Conservation (phyloP, 2,797 vertebrate species). For the Artibeus lituratus region DNA sequence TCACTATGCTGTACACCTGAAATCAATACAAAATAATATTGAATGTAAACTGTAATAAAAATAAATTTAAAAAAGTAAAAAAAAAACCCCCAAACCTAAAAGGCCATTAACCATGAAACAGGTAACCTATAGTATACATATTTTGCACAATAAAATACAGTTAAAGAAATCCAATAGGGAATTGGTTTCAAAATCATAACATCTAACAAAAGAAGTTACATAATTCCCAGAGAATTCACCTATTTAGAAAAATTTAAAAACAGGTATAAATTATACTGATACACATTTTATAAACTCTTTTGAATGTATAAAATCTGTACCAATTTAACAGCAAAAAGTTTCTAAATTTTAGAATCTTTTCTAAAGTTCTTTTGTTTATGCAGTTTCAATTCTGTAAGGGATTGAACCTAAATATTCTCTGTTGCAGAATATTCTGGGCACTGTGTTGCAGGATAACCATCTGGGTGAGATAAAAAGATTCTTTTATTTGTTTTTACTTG, state of each 20-base stretch:
- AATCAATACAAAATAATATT: not conserved
- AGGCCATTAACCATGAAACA: too few relatives aligned
- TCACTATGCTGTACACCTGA: not conserved
- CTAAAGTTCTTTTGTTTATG: not conserved
- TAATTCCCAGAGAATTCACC: not conserved
- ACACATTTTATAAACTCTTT: not conserved
- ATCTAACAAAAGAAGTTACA: not conserved
- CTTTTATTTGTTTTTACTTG: not conserved
- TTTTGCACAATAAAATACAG: not conserved
- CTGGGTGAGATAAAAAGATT: not conserved
- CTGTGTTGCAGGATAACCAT: not conserved
- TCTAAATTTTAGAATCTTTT: slow-evolving; percentile 1
- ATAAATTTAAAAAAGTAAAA: not conserved
- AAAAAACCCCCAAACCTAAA: too few relatives aligned
- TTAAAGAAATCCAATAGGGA: not conserved
- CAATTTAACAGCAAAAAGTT: not conserved
- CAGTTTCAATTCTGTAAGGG: not conserved
- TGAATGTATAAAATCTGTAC: not conserved
- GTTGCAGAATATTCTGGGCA: too few relatives aligned
- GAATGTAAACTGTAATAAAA: not conserved
- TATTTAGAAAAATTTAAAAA: not conserved
- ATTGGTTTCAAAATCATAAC: not conserved
- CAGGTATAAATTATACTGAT: not conserved
- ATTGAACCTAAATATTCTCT: not conserved
- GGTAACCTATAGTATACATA: not conserved